Evolutionary conservation across 2,888 invertebrate species (phyloP).

Genomic region (Camptogramma bilineatum): DNA sequence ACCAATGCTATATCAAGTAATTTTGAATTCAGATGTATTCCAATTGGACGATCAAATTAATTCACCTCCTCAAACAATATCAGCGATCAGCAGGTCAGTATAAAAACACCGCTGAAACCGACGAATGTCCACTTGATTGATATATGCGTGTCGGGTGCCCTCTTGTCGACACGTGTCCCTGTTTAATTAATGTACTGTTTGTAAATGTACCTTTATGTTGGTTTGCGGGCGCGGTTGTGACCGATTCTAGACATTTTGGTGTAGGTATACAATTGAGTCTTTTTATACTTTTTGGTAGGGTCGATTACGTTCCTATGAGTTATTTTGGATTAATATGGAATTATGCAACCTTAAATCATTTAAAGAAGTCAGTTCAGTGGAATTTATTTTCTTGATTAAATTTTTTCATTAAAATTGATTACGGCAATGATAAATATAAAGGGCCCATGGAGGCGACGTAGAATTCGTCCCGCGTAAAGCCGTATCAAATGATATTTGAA

Average conservation of each 20-base stretch:
- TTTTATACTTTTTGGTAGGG: not conserved
- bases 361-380: too few relatives aligned
- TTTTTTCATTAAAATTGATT: too few relatives aligned
- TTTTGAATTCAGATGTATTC: not conserved
- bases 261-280: slow-evolving; percentile 22
- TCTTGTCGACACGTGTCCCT: slow-evolving; percentile 46
- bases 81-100: slow-evolving; percentile 22
- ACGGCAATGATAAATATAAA: too few relatives aligned
- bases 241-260: slow-evolving; percentile 15
- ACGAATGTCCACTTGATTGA: slow-evolving; percentile 63
- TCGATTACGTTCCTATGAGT: too few relatives aligned
- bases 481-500: too few relatives aligned
- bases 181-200: slow-evolving; percentile 43
- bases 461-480: too few relatives aligned
- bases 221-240: slow-evolving; percentile 24
- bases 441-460: too few relatives aligned
- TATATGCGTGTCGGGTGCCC: slow-evolving; percentile 55
- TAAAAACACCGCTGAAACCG: slow-evolving; percentile 46
- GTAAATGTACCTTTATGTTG: slow-evolving; percentile 11
- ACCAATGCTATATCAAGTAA: not conserved
- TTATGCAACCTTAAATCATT: too few relatives aligned
- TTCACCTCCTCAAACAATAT: slow-evolving; percentile 20
- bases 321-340: too few relatives aligned
- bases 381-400: too few relatives aligned
- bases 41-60: slow-evolving; percentile 10